Evolutionary conservation across 2,797 vertebrate species (phyloP).

Genomic region (Sebastes oblongus): DNA sequence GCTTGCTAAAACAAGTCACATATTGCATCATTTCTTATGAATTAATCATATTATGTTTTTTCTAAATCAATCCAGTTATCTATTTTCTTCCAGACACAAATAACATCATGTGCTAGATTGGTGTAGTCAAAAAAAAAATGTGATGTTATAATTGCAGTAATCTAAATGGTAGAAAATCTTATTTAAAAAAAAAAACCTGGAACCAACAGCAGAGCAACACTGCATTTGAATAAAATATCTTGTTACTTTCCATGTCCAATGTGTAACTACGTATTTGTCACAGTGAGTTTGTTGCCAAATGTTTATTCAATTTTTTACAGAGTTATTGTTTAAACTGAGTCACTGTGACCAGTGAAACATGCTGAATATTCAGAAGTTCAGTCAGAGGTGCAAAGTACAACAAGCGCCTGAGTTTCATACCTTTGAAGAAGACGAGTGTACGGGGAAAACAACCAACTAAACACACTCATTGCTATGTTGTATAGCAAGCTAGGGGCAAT

Average conservation of each 20-base stretch:
- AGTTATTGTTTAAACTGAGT: constrained; percentile 46
- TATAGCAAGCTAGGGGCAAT: constrained; percentile 14
- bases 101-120: constrained; percentile 6
- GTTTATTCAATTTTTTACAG: constrained; percentile 37
- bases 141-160: constrained; percentile 23
- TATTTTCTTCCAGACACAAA: constrained; percentile 33
- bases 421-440: constrained; percentile 39
- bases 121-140: neutral
- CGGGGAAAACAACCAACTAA: constrained; percentile 19
- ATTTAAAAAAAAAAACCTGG: neutral
- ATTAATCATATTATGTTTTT: constrained; percentile 39
- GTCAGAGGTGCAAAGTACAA: constrained; percentile 14
- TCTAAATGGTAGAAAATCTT: constrained; percentile 7
- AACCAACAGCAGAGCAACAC: neutral
- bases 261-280: constrained; percentile 44
- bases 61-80: constrained; percentile 53
- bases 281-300: constrained; percentile 46
- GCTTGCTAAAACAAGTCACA: constrained; percentile 46
- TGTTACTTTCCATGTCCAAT: constrained; percentile 12
- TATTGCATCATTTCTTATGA: constrained; percentile 43
- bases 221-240: constrained; percentile 21
- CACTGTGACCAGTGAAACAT: constrained; percentile 36
- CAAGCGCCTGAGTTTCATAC: constrained; percentile 19
- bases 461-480: constrained; percentile 18
- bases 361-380: constrained; percentile 53